Base-by-base conservation (phyloP, 2,797 vertebrate genomes). In the Caiman crocodilus region DNA sequence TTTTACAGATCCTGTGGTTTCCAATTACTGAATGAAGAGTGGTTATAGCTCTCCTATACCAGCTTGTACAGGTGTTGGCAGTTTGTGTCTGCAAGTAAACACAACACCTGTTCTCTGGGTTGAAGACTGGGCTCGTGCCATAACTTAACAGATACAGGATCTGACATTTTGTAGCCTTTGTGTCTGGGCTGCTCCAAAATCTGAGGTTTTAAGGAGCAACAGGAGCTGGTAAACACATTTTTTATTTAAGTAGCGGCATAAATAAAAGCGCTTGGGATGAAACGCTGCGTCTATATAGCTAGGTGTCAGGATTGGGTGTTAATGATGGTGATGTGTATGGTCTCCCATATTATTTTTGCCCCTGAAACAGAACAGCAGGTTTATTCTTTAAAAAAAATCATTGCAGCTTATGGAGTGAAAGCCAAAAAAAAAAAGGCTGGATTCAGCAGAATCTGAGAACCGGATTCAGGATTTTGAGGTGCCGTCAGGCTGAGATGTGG, bases 241-340 rank as follows among this genome's bases (percentile, higher is more conserved):
- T 2, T 2, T 12, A 18, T 28, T 82, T 67, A 14, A 63, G 64
- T 28, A 59, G 0, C 1, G 14, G 20, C 0, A 1, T 12, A 0
- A 56, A 18, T 12, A 0, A 56, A 18, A 56, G 2, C 18, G 28
- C 3, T 12, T 28, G 65, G 32, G 18, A 21, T 12, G 58, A 75
- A 71, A 42, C 23, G 15, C 63, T 57, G 73, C 3, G 2, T 80
- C 84, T 58, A 20, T 5, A 5, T 28, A 0, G 1, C 7, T 55
- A 5, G 2, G 7, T 25, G 42, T 8, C 25, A 3, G 20, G 2
- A 32, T 55, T 55, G 57, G 7, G 35, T 25, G 23, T 25, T 73
- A 23, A 23, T 73, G 23, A 21, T 50, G 14, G 25, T 73, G 69
- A 42, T 42, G 13, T 25, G 25, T 6, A 20, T 60, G 2, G 58